Evolutionary conservation across 2,113 vertebrate species (phyloP).

Genomic region (Pardalotus punctatus): DNA sequence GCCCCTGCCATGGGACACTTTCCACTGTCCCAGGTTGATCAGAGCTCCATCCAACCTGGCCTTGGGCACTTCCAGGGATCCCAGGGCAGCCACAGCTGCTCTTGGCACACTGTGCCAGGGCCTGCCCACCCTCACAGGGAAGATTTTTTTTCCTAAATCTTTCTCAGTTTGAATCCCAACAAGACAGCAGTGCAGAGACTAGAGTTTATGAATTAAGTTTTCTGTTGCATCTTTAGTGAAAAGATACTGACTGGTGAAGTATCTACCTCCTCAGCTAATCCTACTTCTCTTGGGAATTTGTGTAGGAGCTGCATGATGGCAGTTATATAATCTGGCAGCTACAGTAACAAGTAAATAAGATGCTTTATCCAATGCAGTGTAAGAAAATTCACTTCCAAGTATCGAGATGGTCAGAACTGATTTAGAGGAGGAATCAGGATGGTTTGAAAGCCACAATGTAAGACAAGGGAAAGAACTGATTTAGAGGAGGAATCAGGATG

Average conservation of each 20-base stretch:
- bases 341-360: not conserved
- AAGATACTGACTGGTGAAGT: not conserved
- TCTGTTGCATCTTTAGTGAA: not conserved
- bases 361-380: not conserved
- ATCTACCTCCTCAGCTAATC: not conserved
- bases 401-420: not conserved
- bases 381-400: not conserved
- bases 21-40: not conserved
- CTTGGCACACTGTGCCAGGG: not conserved
- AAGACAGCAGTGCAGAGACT: not conserved
- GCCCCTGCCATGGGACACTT: not conserved
- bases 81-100: not conserved
- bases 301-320: not conserved
- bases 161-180: not conserved
- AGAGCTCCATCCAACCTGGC: not conserved
- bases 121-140: accelerated
- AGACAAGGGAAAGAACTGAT: no score
- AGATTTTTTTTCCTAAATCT: not conserved
- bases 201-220: not conserved
- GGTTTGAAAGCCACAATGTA: not conserved
- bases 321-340: not conserved
- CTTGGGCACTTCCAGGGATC: not conserved
- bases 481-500: not conserved
- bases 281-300: not conserved
- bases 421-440: not conserved